Percentiles rank a stretch among this genome's conserved stretches.
phyloP scores from a whole-genome alignment of 2,888 invertebrate species.

The Atrina japonica region DNA sequence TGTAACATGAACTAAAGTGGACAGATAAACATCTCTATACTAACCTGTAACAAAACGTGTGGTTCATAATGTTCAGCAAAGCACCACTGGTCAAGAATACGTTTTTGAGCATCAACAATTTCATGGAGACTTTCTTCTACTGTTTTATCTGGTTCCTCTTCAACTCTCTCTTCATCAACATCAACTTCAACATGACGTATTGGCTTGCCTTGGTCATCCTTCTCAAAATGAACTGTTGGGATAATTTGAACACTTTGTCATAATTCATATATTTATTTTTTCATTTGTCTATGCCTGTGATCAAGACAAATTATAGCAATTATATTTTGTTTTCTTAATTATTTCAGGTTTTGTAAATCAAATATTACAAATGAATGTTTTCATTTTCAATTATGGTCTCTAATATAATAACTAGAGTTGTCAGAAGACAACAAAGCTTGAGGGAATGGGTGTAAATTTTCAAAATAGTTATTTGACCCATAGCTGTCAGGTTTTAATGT shows the following conservation, averaged over 20 bases:
- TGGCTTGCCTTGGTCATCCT: slow-evolving; percentile 62
- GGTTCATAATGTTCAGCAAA: slow-evolving; percentile 79
- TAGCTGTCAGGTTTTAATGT: too few relatives aligned
- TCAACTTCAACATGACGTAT: slow-evolving; percentile 55
- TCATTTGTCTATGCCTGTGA: too few relatives aligned
- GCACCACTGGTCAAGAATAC: slow-evolving; percentile 79
- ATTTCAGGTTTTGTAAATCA: background rate
- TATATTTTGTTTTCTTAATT: background rate
- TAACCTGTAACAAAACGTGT: slow-evolving; percentile 77
- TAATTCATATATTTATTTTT: too few relatives aligned
- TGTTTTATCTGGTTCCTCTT: slow-evolving; percentile 61
- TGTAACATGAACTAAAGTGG: too few relatives aligned
- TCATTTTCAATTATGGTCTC: background rate
- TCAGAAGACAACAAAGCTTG: too few relatives aligned
- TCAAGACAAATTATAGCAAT: too few relatives aligned
- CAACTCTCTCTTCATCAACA: slow-evolving; percentile 49
- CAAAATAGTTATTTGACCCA: too few relatives aligned
- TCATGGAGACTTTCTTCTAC: slow-evolving; percentile 72
- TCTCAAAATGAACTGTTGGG: slow-evolving; percentile 74
- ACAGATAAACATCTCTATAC: background rate
- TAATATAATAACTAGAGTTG: too few relatives aligned
- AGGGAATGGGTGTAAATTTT: too few relatives aligned
- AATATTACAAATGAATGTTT: slow-evolving; percentile 5
- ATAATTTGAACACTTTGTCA: too few relatives aligned
- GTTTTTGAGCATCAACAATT: slow-evolving; percentile 74